These are phyloP conservation scores for Anarrhichthys ocellatus DNA, from an alignment of 2,113 vertebrate species.

Conservation along the genomic window DNA sequence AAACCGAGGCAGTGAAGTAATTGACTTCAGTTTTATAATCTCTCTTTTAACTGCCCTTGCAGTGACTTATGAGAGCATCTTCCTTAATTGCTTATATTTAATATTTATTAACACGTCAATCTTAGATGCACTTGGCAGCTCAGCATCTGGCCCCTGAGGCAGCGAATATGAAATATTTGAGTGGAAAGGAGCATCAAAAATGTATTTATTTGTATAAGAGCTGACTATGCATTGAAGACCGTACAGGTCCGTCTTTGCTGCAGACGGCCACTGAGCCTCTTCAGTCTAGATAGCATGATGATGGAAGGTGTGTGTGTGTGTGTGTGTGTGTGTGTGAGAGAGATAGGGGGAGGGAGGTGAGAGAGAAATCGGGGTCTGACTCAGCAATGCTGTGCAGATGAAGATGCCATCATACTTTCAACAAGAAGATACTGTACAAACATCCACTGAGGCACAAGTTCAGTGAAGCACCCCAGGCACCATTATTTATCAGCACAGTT, in stretches of 20 bases:
- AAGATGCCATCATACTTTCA: constrained; percentile 59
- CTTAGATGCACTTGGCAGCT: constrained; percentile 28
- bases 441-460: constrained; percentile 4
- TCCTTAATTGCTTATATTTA: constrained; percentile 47
- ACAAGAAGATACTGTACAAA: constrained; percentile 32
- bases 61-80: constrained; percentile 43
- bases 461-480: neutral
- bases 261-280: constrained; percentile 2
- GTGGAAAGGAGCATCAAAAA: constrained; percentile 47
- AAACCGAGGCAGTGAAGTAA: constrained; percentile 14
- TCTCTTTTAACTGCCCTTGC: constrained; percentile 33
- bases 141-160: constrained; percentile 43
- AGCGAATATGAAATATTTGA: constrained; percentile 35
- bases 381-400: constrained; percentile 58
- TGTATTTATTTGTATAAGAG: constrained; percentile 46
- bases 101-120: constrained; percentile 50
- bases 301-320: constrained; percentile 22
- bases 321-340: neutral
- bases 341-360: neutral
- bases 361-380: constrained; percentile 42
- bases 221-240: constrained; percentile 12
- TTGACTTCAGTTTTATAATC: constrained; percentile 32
- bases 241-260: neutral
- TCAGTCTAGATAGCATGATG: constrained; percentile 22
- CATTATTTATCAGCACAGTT: constrained; percentile 48